A percentile compares a stretch with the other conserved stretches of the same genome.
These are phyloP conservation scores for mouse (Mus musculus) DNA, from an alignment of 2,113 vertebrate species.

Conservation along the genomic window GRCm39 chr8:101554001-101554500, in stretches of 20 bases:
- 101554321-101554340: background rate
- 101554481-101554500: background rate
- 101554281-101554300: background rate
- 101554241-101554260: background rate
- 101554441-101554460: background rate
- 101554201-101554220: background rate
- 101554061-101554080: conserved; percentile 53
- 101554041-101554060: conserved; percentile 15
- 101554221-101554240: background rate
- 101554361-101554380: background rate
- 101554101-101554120: conserved; percentile 66
- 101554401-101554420: background rate
- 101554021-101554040: conserved; percentile 8
- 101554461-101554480: background rate
- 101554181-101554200: background rate
- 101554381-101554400: background rate
- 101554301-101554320: background rate
- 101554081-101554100: conserved; percentile 72
- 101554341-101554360: background rate
- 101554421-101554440: background rate
- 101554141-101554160: conserved; percentile 23
- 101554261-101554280: background rate
- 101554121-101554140: conserved; percentile 61
- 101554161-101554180: conserved; percentile 1
- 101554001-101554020: conserved; percentile 48